Percentiles rank a stretch among this genome's conserved stretches.
Conservation (phyloP, 2,888 invertebrate genomes). For the Drosophila pullipes region DNA sequence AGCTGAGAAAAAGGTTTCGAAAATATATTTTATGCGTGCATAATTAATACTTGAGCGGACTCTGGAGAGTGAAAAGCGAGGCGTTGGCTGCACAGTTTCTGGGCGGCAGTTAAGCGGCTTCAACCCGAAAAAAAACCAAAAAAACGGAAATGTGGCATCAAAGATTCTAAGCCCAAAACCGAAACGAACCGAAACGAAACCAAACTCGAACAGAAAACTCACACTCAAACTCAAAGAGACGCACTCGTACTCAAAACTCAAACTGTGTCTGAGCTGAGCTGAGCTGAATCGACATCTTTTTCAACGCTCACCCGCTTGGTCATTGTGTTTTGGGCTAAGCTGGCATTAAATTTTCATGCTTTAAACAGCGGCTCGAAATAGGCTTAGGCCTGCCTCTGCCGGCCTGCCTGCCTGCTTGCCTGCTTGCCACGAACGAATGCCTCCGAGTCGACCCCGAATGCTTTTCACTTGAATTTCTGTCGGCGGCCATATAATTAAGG, state of each 20-base stretch:
- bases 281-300: conserved; percentile 49
- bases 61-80: conserved; percentile 10
- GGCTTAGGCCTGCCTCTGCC: conserved; percentile 60
- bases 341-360: conserved; percentile 77
- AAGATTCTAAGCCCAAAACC: conserved; percentile 40
- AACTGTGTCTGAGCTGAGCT: conserved; percentile 1
- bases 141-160: conserved; percentile 69
- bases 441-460: conserved; percentile 45
- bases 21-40: conserved; percentile 78
- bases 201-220: not conserved
- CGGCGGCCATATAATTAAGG: conserved; percentile 78
- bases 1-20: conserved; percentile 64
- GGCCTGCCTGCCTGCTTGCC: not conserved
- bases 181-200: conserved; percentile 6
- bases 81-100: conserved; percentile 9
- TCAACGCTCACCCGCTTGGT: conserved; percentile 37
- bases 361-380: conserved; percentile 79
- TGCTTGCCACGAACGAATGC: conserved; percentile 7
- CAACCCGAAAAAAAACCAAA: conserved; percentile 23
- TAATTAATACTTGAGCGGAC: conserved; percentile 70
- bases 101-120: conserved; percentile 56
- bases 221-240: not conserved
- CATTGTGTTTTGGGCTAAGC: conserved; percentile 58
- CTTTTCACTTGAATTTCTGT: conserved; percentile 77
- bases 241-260: not conserved